phyloP scores from a whole-genome alignment of 2,113 vertebrate species.

The Onychostoma macrolepis region DNA sequence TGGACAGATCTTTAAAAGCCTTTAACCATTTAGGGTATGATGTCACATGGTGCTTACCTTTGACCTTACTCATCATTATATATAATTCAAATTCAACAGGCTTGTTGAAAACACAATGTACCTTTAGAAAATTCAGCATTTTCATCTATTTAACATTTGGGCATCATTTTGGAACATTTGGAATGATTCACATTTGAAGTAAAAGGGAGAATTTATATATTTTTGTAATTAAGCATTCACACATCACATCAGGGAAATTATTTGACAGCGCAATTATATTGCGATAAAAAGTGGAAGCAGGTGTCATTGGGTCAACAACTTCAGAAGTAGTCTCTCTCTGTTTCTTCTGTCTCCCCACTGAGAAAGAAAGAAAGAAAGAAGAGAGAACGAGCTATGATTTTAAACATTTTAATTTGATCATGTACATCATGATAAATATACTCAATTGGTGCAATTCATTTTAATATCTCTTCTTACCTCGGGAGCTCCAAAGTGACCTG shows the following conservation, averaged over 20 bases:
- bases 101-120: background rate
- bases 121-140: background rate
- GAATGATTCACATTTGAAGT: background rate
- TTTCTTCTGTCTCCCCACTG: background rate
- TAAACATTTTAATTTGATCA: conserved; percentile 29
- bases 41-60: background rate
- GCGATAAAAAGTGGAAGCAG: conserved; percentile 61
- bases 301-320: conserved; percentile 66
- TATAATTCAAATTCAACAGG: background rate
- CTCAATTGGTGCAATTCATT: conserved; percentile 36
- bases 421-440: conserved; percentile 7
- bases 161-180: background rate
- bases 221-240: background rate
- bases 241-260: background rate
- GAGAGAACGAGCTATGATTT: background rate
- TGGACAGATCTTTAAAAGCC: background rate
- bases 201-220: background rate
- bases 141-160: background rate
- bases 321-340: background rate
- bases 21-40: background rate
- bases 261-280: conserved; percentile 54
- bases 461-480: background rate
- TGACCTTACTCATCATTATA: background rate
- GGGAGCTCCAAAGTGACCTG: background rate
- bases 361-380: background rate